Conservation (phyloP, 1,140 invertebrate genomes). For the Chrysomallon squamiferum region DNA sequence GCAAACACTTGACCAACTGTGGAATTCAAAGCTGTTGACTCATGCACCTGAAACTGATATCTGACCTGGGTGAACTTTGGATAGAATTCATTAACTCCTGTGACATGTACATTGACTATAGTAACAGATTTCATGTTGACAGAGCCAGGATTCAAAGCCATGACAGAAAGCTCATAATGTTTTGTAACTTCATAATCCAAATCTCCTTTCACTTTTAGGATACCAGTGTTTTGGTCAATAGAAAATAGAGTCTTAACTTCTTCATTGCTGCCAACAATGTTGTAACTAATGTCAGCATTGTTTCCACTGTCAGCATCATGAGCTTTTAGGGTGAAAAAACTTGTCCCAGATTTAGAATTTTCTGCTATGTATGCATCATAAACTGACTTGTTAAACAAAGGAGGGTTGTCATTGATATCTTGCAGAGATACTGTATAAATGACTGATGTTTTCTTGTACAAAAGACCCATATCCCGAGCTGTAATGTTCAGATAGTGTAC, state of each 20-base stretch:
- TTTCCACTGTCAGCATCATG: constrained; percentile 46
- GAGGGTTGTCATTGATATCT: constrained; percentile 76
- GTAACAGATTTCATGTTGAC: constrained; percentile 65
- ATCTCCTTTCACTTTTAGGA: constrained; percentile 69
- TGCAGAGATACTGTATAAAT: constrained; percentile 70
- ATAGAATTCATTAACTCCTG: constrained; percentile 90
- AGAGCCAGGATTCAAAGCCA: constrained; percentile 85
- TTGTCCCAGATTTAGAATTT: constrained; percentile 76
- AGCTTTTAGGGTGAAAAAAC: constrained; percentile 69
- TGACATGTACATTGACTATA: constrained; percentile 78
- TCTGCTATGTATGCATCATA: constrained; percentile 51
- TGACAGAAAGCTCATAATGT: constrained; percentile 78
- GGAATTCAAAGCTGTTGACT: constrained; percentile 87
- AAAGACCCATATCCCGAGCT: constrained; percentile 72
- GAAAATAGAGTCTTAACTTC: constrained; percentile 78
- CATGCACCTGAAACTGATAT: constrained; percentile 93
- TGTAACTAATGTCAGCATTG: constrained; percentile 51
- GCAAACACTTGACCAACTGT: constrained; percentile 86
- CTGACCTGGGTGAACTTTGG: constrained; percentile 90
- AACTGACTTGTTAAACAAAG: constrained; percentile 58
- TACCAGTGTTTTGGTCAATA: constrained; percentile 78
- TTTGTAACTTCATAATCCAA: constrained; percentile 91
- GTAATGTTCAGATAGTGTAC: constrained; percentile 88
- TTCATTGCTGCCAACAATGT: constrained; percentile 59
- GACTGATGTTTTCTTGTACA: constrained; percentile 72